phyloP scores from a whole-genome alignment of 2,797 vertebrate species.

The Sebastes trivittatus region DNA sequence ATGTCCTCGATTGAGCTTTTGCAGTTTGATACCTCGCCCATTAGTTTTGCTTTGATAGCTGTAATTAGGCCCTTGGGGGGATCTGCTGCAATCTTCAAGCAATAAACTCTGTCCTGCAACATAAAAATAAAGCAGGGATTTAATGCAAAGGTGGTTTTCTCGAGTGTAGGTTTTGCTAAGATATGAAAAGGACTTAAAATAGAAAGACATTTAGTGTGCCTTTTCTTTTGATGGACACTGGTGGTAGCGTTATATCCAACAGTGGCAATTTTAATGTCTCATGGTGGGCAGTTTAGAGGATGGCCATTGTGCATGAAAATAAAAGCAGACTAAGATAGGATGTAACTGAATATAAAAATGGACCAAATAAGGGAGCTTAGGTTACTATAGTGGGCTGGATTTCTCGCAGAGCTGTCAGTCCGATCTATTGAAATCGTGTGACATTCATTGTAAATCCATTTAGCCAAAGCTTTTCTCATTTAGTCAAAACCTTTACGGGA shows the following conservation, averaged over 20 bases:
- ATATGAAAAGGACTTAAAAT: neutral
- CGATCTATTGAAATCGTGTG: neutral
- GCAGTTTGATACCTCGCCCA: slow-evolving; percentile 57
- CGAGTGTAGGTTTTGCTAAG: slow-evolving; percentile 18
- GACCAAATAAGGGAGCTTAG: neutral
- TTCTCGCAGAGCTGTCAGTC: neutral
- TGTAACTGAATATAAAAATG: neutral
- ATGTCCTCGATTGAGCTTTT: slow-evolving; percentile 51
- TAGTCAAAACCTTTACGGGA: neutral
- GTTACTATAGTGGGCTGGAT: neutral
- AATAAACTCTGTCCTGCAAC: slow-evolving; percentile 58
- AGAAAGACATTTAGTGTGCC: neutral
- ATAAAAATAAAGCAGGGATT: slow-evolving; percentile 51
- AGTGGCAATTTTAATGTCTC: neutral
- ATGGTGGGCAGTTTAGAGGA: neutral
- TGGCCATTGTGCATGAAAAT: neutral
- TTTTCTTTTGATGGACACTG: slow-evolving; percentile 4
- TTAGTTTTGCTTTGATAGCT: slow-evolving; percentile 69
- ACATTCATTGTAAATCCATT: neutral
- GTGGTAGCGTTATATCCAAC: neutral
- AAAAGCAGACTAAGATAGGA: neutral
- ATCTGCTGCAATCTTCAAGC: slow-evolving; percentile 62
- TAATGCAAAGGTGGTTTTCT: slow-evolving; percentile 35
- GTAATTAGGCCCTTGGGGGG: slow-evolving; percentile 66
- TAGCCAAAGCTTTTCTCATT: neutral